Conservation (phyloP, 2,113 vertebrate genomes). For the Notothenia rossii region DNA sequence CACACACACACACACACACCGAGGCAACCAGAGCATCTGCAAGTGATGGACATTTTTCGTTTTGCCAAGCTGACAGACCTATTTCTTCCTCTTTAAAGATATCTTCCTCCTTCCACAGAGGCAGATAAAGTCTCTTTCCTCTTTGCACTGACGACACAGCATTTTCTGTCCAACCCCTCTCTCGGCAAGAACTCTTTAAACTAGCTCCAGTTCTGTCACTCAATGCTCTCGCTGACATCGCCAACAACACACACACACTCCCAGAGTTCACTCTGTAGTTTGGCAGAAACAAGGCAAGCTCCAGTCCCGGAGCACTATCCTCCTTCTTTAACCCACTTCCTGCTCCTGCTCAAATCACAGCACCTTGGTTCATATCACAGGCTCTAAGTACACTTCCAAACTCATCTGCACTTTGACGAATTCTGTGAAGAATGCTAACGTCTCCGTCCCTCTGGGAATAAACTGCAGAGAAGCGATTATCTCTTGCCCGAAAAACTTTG, state of each 20-base stretch:
- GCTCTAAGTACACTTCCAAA: slow-evolving; percentile 42
- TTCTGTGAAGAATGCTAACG: slow-evolving; percentile 51
- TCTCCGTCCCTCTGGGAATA: slow-evolving; percentile 44
- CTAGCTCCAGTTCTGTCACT: slow-evolving; percentile 62
- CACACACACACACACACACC: slow-evolving; percentile 28
- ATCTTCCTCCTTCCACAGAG: slow-evolving; percentile 37
- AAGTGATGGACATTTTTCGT: slow-evolving; percentile 63
- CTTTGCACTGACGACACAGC: slow-evolving; percentile 47
- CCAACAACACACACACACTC: slow-evolving; percentile 6
- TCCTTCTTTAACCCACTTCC: not conserved
- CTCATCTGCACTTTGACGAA: slow-evolving; percentile 37
- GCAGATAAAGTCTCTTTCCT: slow-evolving; percentile 45
- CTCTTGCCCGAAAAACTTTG: slow-evolving; percentile 17
- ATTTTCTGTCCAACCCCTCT: slow-evolving; percentile 43
- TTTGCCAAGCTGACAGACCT: slow-evolving; percentile 41
- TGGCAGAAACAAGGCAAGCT: slow-evolving; percentile 39
- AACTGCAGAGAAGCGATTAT: slow-evolving; percentile 43
- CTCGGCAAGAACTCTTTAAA: slow-evolving; percentile 38
- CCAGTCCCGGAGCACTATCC: slow-evolving; percentile 6
- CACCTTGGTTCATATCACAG: slow-evolving; percentile 12
- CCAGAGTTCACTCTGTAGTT: not conserved
- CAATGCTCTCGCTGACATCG: slow-evolving; percentile 22
- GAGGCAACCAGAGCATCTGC: slow-evolving; percentile 60
- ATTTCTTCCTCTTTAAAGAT: slow-evolving; percentile 32
- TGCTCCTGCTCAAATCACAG: slow-evolving; percentile 35